Evolutionary conservation across 2,888 invertebrate genomes (phyloP), one percentile per base, ranked within the genome.

Genomic region (Balanococcus diminutus): DNA sequence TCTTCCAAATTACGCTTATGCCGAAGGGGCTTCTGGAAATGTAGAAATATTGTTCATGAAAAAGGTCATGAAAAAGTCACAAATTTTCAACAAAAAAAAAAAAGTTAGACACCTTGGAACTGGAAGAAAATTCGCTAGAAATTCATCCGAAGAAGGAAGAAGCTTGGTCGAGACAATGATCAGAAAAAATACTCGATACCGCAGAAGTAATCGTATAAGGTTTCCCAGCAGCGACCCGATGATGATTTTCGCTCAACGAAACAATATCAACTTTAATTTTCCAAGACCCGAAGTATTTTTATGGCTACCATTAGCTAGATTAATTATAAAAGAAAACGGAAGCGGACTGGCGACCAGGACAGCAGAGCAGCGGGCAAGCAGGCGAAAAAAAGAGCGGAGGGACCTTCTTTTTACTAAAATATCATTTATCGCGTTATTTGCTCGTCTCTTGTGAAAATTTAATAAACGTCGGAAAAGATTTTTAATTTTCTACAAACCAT

Each of bases 391-490:
- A 67, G 28, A 67, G 25, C 25, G 11, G 25, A 28, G 22, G 56
- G 75, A 75, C 32, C 61, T 25, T 75, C 75, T n/a, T 32, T 75
- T 75, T 75, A 32, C 32, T 75, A 32, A 75, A 75, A 75, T 75
- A 75, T 75, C 75, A 75, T 75, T 75, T 75, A 75, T 75, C 75
- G 75, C 75, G 75, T 75, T 75, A 32, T 75, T 32, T 75, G 75
- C 32, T 75, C 75, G 75, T 75, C 75, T 75, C 36, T n/a, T 32
- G 32, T 75, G 32, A 75, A 75, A 75, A 75, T 75, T 75, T 75
- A 75, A 75, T 75, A 75, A 75, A 75, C 75, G 75, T 75, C 75
- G 75, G 75, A 75, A 32, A 75, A 75, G 75, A 75, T 75, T 75
- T 75, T 75, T 75, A 75, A 75, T 75, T 75, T 75, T 75, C 75